Base-by-base conservation (phyloP, 1,140 invertebrate genomes). In the Adoxophyes honmai region DNA sequence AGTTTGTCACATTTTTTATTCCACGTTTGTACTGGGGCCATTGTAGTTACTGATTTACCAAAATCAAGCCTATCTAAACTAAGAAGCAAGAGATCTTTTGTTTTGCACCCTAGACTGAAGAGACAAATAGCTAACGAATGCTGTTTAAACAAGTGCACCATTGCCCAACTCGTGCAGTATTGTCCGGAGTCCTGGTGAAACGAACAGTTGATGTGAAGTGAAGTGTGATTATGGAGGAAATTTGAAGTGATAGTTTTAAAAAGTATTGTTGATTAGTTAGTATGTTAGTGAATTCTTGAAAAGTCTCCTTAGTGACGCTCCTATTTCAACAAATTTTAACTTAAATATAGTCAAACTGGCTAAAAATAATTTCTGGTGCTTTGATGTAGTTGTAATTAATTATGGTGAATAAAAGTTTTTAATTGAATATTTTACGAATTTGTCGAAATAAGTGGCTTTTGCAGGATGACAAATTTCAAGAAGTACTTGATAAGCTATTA, bases 101-200 rank as follows among this genome's bases (percentile, higher is more conserved):
- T 72, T 51, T 75, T 60, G 10, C 52, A 63, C 0, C 70, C 42
- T 44, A 67, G 76, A 52, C 37, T 62, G 18, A 79, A 64, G 55
- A 68, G 78, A 9, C 68, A 74, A 35, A 62, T 85, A 0, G 73
- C 62, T 0, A 70, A 83, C 11, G 73, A 84, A 36, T 87, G 84
- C 51, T 87, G 84, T 44, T 34, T 71, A 0, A 62, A 64, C 9
- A 58, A 79, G 0, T 87, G 84, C 21, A 77, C 78, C 0, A 67
- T 86, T n/a, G 63, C 73, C 4, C 70, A 86, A 51, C 60, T 87
- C 4, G 62, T 87, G 5, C 53, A 82, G 33, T 86, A 87, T 42
- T 87, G 84, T 52, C 79, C 83, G 33, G 78, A 81, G 35, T 73
- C 70, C 53, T 86, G 76, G 76, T 82, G 76, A 81, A 39, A 59